phyloP scores from a whole-genome alignment of 2,113 vertebrate species.

The Mesitornis unicolor region DNA sequence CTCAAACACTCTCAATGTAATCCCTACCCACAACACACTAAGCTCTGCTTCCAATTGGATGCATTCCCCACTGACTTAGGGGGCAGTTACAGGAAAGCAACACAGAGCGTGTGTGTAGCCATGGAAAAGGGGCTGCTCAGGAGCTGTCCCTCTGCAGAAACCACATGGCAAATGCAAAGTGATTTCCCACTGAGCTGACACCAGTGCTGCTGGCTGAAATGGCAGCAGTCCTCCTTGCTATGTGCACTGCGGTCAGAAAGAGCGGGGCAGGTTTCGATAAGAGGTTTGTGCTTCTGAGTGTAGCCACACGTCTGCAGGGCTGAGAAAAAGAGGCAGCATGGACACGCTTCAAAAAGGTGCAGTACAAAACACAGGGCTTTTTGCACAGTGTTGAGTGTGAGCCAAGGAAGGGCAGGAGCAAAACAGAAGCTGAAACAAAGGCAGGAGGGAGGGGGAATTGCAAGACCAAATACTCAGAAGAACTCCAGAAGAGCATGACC shows the following conservation, averaged over 20 bases:
- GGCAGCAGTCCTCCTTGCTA: not conserved
- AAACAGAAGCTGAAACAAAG: not conserved
- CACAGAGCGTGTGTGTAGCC: not conserved
- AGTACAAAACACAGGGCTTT: not conserved
- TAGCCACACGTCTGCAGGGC: not conserved
- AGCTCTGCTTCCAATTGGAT: not conserved
- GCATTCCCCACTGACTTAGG: not conserved
- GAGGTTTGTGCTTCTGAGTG: not conserved
- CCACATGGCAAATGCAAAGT: rapidly evolving
- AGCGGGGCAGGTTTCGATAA: not conserved
- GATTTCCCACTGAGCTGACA: not conserved
- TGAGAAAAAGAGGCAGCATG: not conserved
- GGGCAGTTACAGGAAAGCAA: not conserved
- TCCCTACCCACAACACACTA: not conserved
- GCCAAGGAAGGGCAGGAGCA: not conserved
- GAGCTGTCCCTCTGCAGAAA: not conserved
- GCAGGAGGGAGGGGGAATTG: no score
- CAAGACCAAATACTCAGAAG: not conserved
- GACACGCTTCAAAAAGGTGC: not conserved
- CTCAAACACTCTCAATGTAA: not conserved
- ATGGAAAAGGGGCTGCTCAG: not conserved
- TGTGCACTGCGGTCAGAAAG: rapidly evolving
- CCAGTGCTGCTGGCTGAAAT: not conserved
- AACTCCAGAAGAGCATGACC: not conserved
- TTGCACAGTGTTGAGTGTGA: rapidly evolving